Evolutionary conservation across 2,113 vertebrate species (phyloP).

Genomic region (Onychostoma macrolepis): DNA sequence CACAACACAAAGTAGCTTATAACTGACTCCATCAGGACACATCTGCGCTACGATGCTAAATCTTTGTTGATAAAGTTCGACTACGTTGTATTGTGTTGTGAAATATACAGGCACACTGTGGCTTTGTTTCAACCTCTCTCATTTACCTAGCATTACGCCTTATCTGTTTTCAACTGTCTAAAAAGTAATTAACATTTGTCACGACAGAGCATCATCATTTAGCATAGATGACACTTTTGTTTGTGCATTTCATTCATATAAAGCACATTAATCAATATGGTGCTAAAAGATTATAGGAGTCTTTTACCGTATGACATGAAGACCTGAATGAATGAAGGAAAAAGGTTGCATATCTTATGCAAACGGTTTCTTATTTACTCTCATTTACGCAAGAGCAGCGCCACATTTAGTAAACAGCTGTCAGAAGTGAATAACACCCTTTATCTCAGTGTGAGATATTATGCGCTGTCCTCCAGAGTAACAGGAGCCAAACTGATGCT

Average conservation of each 20-base stretch:
- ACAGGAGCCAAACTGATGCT: constrained; percentile 2
- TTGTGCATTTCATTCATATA: constrained; percentile 52
- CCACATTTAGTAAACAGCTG: constrained; percentile 44
- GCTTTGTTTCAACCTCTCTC: constrained; percentile 29
- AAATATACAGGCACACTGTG: neutral
- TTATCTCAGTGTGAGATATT: constrained; percentile 25
- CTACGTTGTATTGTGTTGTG: constrained; percentile 48
- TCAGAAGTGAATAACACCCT: constrained; percentile 29
- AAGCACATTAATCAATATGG: constrained; percentile 45
- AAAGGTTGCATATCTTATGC: constrained; percentile 16
- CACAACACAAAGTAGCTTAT: constrained; percentile 52
- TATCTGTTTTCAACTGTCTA: constrained; percentile 53
- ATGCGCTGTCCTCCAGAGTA: constrained; percentile 9
- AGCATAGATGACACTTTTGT: constrained; percentile 44
- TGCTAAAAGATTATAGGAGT: constrained; percentile 30
- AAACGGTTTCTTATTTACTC: constrained; percentile 36
- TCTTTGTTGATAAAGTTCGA: constrained; percentile 72
- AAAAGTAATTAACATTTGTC: constrained; percentile 55
- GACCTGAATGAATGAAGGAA: neutral
- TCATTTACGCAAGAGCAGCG: constrained; percentile 41
- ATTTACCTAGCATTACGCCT: constrained; percentile 41
- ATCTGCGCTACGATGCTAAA: constrained; percentile 59
- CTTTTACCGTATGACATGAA: constrained; percentile 26
- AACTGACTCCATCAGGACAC: constrained; percentile 70
- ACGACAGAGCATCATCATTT: constrained; percentile 44